These are phyloP conservation scores for Leptura quadrifasciata DNA, from an alignment of 2,888 invertebrate species.

Conservation along the genomic window DNA sequence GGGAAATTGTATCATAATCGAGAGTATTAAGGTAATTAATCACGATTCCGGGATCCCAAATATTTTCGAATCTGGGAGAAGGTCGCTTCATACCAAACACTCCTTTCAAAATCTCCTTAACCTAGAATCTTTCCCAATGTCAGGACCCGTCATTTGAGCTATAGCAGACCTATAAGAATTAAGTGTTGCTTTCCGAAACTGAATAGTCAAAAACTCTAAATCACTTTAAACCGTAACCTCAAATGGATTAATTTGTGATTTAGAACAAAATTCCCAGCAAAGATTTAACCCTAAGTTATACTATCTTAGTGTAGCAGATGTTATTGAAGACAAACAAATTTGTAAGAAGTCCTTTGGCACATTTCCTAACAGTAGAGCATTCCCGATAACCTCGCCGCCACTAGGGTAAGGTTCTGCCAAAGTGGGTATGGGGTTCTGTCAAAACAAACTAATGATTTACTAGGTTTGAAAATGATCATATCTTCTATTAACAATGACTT, in stretches of 20 bases:
- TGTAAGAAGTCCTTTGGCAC: background rate
- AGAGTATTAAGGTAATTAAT: background rate
- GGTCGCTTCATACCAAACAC: conserved; percentile 10
- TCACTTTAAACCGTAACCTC: background rate
- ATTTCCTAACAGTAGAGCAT: too few species aligned
- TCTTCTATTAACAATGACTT: too few species aligned
- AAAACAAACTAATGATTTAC: too few species aligned
- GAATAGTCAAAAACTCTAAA: background rate
- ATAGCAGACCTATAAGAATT: conserved; percentile 28
- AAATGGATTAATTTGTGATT: background rate
- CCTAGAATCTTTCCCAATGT: background rate
- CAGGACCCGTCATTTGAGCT: conserved; percentile 2
- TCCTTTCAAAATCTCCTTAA: conserved; percentile 28
- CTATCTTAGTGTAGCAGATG: background rate
- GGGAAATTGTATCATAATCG: too few species aligned
- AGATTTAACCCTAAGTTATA: background rate
- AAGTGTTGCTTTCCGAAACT: conserved; percentile 25
- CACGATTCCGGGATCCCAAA: conserved; percentile 3
- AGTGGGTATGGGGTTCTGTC: too few species aligned
- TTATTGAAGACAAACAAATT: too few species aligned
- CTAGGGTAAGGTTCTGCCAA: too few species aligned
- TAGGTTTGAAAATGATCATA: too few species aligned
- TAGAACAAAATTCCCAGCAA: conserved; percentile 8
- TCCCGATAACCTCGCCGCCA: background rate
- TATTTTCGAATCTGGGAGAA: conserved; percentile 7